Evolutionary conservation across 2,797 vertebrate species (phyloP).

Genomic region (Tragelaphus oryx): DNA sequence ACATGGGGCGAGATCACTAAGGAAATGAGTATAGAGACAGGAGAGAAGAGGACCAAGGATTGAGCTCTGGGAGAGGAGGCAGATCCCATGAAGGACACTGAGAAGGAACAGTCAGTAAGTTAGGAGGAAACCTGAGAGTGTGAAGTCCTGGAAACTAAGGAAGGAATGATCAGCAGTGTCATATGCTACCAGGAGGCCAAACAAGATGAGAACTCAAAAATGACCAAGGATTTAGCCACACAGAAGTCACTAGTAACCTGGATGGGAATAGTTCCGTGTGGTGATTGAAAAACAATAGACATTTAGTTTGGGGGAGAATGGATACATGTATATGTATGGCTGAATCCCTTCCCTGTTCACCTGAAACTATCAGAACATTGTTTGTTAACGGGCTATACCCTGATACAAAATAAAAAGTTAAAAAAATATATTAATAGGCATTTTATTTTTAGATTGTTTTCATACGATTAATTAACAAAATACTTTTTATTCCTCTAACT

Average conservation of each 20-base stretch:
- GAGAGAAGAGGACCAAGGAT: not conserved
- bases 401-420: not conserved
- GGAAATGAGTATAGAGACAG: not conserved
- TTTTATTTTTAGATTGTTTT: conserved; percentile 3
- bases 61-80: not conserved
- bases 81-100: not conserved
- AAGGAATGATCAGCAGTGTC: not conserved
- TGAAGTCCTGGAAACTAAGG: not conserved
- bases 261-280: not conserved
- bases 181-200: not conserved
- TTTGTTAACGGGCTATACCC: not conserved
- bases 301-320: not conserved
- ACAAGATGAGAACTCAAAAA: not conserved
- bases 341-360: not conserved
- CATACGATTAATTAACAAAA: not conserved
- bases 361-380: not conserved
- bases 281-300: not conserved
- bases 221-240: not conserved
- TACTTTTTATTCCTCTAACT: not conserved
- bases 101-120: not conserved
- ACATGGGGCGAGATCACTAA: not conserved
- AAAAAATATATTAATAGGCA: not conserved
- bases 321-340: not conserved
- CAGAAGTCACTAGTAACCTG: not conserved
- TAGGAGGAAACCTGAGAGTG: not conserved